Conservation (phyloP, 2,113 vertebrate genomes). For the Sphyrna mokarran region DNA sequence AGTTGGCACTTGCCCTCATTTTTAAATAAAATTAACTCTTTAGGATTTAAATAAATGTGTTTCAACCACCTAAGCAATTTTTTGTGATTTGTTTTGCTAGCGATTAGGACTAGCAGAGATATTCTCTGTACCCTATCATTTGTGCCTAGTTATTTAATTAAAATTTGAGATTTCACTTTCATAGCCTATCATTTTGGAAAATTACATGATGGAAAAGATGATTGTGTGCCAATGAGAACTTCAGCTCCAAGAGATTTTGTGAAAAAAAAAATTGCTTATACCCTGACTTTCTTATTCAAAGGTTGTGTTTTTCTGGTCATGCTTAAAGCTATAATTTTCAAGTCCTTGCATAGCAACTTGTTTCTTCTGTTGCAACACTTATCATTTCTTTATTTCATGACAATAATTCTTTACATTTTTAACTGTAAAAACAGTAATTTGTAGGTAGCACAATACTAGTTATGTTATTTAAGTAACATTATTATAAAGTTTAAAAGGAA, state of each 20-base stretch:
- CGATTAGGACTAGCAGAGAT: no score
- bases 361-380: neutral
- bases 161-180: neutral
- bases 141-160: conserved; percentile 4
- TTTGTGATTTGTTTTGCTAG: neutral
- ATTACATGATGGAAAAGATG: neutral
- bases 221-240: neutral
- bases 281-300: neutral
- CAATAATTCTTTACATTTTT: neutral
- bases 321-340: neutral
- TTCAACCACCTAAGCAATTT: neutral
- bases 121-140: neutral
- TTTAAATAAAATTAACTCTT: neutral
- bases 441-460: neutral
- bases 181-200: neutral
- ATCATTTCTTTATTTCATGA: neutral
- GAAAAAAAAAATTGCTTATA: neutral
- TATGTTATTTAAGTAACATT: conserved; percentile 31
- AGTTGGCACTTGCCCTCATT: neutral
- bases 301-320: neutral
- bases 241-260: no score
- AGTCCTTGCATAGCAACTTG: neutral
- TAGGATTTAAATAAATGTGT: neutral
- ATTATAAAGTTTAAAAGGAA: conserved; percentile 21
- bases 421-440: conserved; percentile 13